phyloP scores from a whole-genome alignment of 2,888 invertebrate genomes.

The Halocaridina rubra region DNA sequence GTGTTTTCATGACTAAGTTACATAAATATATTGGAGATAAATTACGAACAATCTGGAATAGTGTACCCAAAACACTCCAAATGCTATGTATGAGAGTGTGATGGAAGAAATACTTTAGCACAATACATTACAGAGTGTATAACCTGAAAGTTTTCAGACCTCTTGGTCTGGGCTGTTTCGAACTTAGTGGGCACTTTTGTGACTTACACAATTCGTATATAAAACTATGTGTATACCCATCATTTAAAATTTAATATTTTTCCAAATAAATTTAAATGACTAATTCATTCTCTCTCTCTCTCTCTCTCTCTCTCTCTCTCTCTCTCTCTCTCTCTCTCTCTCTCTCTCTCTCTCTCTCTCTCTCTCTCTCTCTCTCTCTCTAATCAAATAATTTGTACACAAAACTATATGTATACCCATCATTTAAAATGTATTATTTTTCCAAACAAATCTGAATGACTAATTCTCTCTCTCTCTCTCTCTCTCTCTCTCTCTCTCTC shows the following conservation, averaged over 20 bases:
- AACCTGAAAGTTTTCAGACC: too few relatives aligned
- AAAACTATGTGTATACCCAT: constrained; percentile 15
- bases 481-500: not conserved
- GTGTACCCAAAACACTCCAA: too few relatives aligned
- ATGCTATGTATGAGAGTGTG: too few relatives aligned
- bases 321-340: not conserved
- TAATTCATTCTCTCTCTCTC: not conserved
- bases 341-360: not conserved
- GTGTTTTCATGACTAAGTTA: too few relatives aligned
- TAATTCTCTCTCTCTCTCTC: not conserved
- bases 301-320: not conserved
- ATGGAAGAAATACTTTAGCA: too few relatives aligned
- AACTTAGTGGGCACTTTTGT: too few relatives aligned
- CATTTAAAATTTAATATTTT: too few relatives aligned
- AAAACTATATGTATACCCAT: constrained; percentile 16
- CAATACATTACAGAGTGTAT: too few relatives aligned
- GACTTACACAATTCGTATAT: not conserved
- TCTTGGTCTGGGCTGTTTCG: too few relatives aligned
- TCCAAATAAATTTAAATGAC: not conserved
- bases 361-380: not conserved
- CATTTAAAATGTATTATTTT: too few relatives aligned
- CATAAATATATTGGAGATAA: too few relatives aligned
- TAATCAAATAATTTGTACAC: not conserved
- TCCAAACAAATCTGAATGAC: not conserved
- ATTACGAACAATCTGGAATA: too few relatives aligned